Evolutionary conservation across 2,888 invertebrate species (phyloP), one percentile per base, ranked within the genome.

Genomic region (Drosophila atroscutellata): DNA sequence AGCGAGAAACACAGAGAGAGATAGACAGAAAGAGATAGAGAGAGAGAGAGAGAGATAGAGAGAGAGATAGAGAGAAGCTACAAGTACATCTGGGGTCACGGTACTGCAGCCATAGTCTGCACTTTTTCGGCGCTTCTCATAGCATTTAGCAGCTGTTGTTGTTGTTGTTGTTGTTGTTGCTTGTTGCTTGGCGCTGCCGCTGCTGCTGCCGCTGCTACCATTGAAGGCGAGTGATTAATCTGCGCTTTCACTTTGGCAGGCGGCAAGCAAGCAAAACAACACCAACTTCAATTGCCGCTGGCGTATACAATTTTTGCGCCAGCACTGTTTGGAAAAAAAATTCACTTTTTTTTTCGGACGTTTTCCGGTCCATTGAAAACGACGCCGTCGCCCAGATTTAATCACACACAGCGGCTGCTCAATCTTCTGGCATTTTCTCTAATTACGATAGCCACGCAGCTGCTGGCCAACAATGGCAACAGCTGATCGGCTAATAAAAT

Each of bases 301-400:
- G 78, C 64, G 58, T 76, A 34, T 37, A 80, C 45, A 58, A 66
- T 72, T 49, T 88, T 64, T 73, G 71, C 77, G 74, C 77, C 80
- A 80, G 34, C 76, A 80, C 72, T 75, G 80, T 77, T 63, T 3
- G 20, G 20, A 56, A 50, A 51, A 13, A 59, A 83, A 88, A 89
- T 86, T 89, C 86, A 89, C 89, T 84, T 89, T 78, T 72, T 54
- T 58, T 62, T 65, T 71, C 58, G 59, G 74, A 69, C 71, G 83
- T 88, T 88, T 84, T 84, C 84, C 89, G 84, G 87, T 89, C 84
- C 89, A 84, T 84, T 89, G 89, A 89, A 89, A 89, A 72, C 70
- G 67, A 68, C 58, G 63, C 11, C 37, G 55, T 55, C 37, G 37
- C 51, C 51, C 59, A 72, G 72, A 70, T 71, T 74, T 85, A 83